These are phyloP conservation scores for Drosophila neoperkinsi DNA, from an alignment of 2,888 invertebrate genomes.

Conservation along the genomic window DNA sequence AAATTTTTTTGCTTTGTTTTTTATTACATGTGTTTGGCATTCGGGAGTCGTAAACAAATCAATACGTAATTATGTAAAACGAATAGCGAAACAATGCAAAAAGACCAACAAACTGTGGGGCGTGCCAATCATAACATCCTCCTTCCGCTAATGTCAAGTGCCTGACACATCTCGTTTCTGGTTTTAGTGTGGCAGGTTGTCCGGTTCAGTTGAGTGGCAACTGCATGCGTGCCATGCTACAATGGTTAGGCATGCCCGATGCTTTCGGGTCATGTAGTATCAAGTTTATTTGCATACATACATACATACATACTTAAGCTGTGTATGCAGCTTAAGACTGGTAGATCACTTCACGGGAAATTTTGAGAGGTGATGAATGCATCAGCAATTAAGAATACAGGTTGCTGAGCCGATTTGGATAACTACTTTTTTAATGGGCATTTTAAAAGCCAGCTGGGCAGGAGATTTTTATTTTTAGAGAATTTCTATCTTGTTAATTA, in stretches of 20 bases:
- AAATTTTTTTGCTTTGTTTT: not conserved
- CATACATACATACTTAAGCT: not conserved
- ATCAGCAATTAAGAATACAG: conserved; percentile 19
- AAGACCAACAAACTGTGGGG: conserved; percentile 5
- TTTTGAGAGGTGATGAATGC: conserved; percentile 24
- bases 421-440: not conserved
- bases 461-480: not conserved
- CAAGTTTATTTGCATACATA: not conserved
- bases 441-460: not conserved
- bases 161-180: conserved; percentile 5
- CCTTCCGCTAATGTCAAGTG: conserved; percentile 8
- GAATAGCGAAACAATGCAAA: conserved; percentile 10
- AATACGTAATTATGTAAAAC: conserved; percentile 30
- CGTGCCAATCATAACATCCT: conserved; percentile 30
- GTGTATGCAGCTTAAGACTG: not conserved
- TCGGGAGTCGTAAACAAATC: conserved; percentile 34
- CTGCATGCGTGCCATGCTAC: conserved; percentile 5
- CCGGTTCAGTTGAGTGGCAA: conserved; percentile 18
- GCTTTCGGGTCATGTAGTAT: not conserved
- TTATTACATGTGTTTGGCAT: conserved; percentile 22
- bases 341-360: conserved; percentile 1
- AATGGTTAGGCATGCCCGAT: conserved; percentile 14
- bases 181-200: conserved; percentile 40
- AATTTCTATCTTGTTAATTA: conserved; percentile 14
- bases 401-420: conserved; percentile 4